These are phyloP conservation scores for Cranoglanis bouderius DNA, from an alignment of 2,113 vertebrate species.

Conservation along the genomic window DNA sequence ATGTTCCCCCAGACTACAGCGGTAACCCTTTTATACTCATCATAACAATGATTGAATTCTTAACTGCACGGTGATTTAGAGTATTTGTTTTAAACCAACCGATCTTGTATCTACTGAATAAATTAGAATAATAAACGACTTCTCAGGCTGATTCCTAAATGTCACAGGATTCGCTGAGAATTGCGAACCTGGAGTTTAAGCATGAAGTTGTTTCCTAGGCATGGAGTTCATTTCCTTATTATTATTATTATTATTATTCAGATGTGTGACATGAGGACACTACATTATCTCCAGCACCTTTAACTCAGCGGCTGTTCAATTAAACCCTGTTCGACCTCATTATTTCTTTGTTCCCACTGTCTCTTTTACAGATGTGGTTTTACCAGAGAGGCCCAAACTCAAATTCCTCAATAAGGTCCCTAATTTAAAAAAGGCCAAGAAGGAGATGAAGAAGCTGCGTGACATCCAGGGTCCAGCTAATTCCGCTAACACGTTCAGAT, in stretches of 20 bases:
- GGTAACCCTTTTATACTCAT: slow-evolving; percentile 65
- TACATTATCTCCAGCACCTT: neutral
- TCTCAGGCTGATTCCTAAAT: neutral
- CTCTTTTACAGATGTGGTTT: slow-evolving; percentile 72
- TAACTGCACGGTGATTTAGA: neutral
- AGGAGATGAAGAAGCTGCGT: slow-evolving; percentile 78
- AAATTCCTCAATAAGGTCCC: slow-evolving; percentile 87
- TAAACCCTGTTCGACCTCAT: neutral
- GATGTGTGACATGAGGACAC: neutral
- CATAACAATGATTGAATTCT: neutral
- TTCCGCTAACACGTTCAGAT: slow-evolving; percentile 73
- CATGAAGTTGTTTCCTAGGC: neutral
- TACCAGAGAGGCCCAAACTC: slow-evolving; percentile 86
- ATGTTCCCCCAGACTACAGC: slow-evolving; percentile 79
- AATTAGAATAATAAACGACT: neutral
- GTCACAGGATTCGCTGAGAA: neutral
- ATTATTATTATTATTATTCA: neutral
- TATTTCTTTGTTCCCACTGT: neutral
- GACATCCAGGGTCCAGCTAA: slow-evolving; percentile 86
- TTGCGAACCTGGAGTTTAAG: neutral
- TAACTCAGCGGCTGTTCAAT: neutral
- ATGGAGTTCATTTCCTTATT: neutral
- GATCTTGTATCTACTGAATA: neutral
- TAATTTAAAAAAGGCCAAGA: slow-evolving; percentile 77
- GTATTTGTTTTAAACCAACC: neutral